Conservation (phyloP, 2,888 invertebrate genomes). For the Flabesymbios commensalis region DNA sequence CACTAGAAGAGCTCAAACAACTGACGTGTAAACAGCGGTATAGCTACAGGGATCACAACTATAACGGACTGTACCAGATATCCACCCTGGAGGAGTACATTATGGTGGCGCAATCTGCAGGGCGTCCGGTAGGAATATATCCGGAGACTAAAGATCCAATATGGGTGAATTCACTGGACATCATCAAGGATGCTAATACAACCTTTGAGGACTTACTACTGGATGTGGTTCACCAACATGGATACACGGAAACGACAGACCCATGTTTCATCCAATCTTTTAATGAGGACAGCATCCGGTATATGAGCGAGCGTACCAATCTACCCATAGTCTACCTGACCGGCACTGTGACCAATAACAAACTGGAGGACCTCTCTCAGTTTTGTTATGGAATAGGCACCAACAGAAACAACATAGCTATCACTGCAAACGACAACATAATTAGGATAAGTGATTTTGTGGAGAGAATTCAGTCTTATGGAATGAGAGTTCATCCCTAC, state of each 20-base stretch:
- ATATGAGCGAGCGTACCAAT: not conserved
- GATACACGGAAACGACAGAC: not conserved
- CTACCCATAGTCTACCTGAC: not conserved
- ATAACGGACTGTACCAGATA: conserved; percentile 4
- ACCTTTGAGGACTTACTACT: conserved; percentile 14
- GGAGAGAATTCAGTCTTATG: not conserved
- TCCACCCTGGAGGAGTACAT: conserved; percentile 9
- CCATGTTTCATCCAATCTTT: conserved; percentile 14
- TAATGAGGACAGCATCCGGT: not conserved
- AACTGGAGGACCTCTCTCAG: too few species aligned
- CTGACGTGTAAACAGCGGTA: not conserved
- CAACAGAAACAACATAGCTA: conserved; percentile 4
- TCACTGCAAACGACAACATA: not conserved
- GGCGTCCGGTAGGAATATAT: conserved; percentile 12
- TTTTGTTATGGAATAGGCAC: too few species aligned
- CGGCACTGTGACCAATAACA: too few species aligned
- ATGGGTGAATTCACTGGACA: conserved; percentile 1
- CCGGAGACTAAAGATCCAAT: conserved; percentile 10
- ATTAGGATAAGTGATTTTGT: not conserved
- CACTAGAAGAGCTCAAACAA: conserved; percentile 8
- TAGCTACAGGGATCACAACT: conserved; percentile 4
- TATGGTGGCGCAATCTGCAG: not conserved
- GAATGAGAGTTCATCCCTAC: conserved; percentile 3
- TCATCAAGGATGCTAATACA: not conserved
- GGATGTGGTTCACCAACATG: not conserved